A percentile compares a stretch with the other conserved stretches of the same genome.
Conservation (phyloP, 92 coral and sea anemone species). For the Palythoa grandis region DNA sequence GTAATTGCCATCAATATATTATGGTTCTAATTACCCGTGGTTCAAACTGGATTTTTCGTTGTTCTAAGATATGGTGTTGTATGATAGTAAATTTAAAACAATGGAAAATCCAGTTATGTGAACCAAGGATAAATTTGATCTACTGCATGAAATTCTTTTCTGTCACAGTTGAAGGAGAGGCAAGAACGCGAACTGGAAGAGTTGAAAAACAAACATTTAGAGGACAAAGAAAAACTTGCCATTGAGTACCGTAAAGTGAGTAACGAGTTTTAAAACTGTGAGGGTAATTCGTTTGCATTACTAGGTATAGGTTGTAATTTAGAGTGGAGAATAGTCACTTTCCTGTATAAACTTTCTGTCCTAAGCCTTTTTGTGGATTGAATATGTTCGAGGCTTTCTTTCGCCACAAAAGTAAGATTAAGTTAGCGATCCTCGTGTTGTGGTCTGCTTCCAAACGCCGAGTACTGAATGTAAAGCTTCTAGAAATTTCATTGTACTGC, state of each 20-base stretch:
- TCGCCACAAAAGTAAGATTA: not conserved
- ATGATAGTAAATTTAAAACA: too few species aligned
- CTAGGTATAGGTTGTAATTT: not conserved
- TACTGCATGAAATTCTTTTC: not conserved
- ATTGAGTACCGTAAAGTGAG: constrained; percentile 77
- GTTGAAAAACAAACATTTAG: constrained; percentile 76
- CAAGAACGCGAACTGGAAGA: constrained; percentile 90
- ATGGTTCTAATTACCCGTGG: too few species aligned
- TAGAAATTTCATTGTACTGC: too few species aligned
- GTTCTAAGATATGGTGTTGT: too few species aligned
- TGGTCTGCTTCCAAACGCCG: not conserved
- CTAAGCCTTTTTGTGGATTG: too few species aligned
- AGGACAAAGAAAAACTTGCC: constrained; percentile 84
- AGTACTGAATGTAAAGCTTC: too few species aligned
- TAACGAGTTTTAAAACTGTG: not conserved
- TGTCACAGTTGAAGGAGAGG: constrained; percentile 72
- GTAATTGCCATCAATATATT: too few species aligned
- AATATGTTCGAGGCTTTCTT: too few species aligned
- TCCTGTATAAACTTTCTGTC: not conserved
- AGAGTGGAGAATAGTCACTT: not conserved
- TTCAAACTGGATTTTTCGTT: too few species aligned
- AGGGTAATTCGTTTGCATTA: not conserved
- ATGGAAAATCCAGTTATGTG: too few species aligned
- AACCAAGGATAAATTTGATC: too few species aligned
- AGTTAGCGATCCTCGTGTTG: not conserved